phyloP scores from a whole-genome alignment of 2,888 invertebrate genomes.

The Bruchidius siliquastri region DNA sequence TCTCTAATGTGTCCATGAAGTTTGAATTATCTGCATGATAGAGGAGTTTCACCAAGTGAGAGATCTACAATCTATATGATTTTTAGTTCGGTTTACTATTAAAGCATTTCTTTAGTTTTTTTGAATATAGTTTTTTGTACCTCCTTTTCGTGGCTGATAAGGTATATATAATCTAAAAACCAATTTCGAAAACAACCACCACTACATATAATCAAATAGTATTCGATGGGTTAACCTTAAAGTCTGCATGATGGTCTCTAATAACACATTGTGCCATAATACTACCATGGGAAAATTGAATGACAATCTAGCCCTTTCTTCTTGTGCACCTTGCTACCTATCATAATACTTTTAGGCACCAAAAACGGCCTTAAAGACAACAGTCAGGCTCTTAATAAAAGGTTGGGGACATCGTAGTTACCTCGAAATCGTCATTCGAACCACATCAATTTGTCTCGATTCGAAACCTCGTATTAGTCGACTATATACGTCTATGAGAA shows the following conservation, averaged over 20 bases:
- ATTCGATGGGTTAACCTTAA: background rate
- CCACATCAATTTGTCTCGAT: background rate
- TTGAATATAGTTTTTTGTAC: too few species aligned
- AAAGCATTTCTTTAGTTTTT: too few species aligned
- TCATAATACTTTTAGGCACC: slow-evolving; percentile 1
- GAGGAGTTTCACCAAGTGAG: too few species aligned
- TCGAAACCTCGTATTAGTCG: background rate
- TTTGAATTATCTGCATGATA: too few species aligned
- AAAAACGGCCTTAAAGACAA: background rate
- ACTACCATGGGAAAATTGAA: slow-evolving; percentile 1
- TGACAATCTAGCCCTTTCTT: background rate
- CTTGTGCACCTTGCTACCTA: background rate
- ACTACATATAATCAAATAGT: too few species aligned
- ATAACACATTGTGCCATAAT: background rate
- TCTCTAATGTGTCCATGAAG: too few species aligned
- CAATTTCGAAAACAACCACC: too few species aligned
- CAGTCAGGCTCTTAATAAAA: background rate
- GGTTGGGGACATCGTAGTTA: background rate
- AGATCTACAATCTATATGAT: too few species aligned
- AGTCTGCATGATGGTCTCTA: background rate
- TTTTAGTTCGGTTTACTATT: too few species aligned
- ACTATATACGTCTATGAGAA: background rate
- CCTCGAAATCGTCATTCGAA: background rate
- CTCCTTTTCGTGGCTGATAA: too few species aligned
- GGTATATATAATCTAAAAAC: too few species aligned